Base-by-base conservation (phyloP, 2,888 invertebrate genomes). In the Apeira syringaria region DNA sequence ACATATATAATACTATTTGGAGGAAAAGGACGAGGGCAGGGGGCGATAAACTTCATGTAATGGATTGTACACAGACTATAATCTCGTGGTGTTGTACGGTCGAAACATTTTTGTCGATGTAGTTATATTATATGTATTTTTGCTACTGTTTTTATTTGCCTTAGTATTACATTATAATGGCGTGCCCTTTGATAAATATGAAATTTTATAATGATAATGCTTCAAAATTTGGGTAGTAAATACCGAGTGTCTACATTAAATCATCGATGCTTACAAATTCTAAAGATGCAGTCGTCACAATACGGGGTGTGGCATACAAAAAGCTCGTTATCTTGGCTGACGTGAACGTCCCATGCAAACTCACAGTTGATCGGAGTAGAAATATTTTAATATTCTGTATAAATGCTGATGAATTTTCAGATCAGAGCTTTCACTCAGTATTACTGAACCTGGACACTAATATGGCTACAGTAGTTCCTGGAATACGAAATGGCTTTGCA, bases 371-470 rank as follows among this genome's bases (percentile, higher is more conserved):
- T 29, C 69, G 72, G 37, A 56, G 46, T 6, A 61, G 39, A 26
- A 74, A 80, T 39, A 62, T 51, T 43, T 50, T 81, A 33, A 72
- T 76, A 56, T 80, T 80, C 47, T 79, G 78, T 53, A 79, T 81
- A 51, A 82, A 82, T 45, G 74, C 79, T 1, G 81, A 82, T 36
- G 74, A 81, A 38, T 77, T 73, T 58, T 74, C 75, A 0, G 68
- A 78, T 34, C 79, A 81, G 65, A 80, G 80, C 53, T 82, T 82
- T 47, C 76, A 77, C 47, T 73, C 67, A 4, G 80, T 72, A 9
- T 49, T 68, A 17, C 56, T 81, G n/a, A 66, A 77, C 47, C 62
- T 81, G 9, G 56, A 68, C 28, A 66, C 64, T 27, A 68, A 64
- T 9, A 36, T 48, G 11, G 47, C 68, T 8, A 53, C 59, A 13